Conservation (phyloP, 2,797 vertebrate genomes). For the Sebastes steindachneri region DNA sequence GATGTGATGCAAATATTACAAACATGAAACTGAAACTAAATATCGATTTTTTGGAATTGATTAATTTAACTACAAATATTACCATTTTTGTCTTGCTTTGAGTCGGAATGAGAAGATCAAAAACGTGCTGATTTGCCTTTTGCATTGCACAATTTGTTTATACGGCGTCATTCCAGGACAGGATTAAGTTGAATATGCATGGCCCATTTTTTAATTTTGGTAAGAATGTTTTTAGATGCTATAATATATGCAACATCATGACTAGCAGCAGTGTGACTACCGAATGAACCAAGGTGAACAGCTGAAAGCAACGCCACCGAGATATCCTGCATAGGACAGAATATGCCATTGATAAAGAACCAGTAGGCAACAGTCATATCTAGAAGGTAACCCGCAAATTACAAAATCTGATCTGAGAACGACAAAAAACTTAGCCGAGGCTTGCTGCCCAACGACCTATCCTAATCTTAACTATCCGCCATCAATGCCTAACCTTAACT, state of each 20-base stretch:
- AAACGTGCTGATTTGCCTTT: not conserved
- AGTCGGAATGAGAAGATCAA: not conserved
- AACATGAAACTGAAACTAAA: not conserved
- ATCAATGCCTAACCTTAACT: no score
- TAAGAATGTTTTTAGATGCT: not conserved
- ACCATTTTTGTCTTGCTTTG: not conserved
- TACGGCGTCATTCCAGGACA: not conserved
- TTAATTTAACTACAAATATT: not conserved
- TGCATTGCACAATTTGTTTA: not conserved
- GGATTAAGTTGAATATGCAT: not conserved
- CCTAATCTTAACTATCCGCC: no score
- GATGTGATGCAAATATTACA: slow-evolving; percentile 25
- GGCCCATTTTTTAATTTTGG: not conserved
- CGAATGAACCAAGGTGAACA: not conserved
- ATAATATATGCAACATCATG: not conserved
- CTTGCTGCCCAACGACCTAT: no score
- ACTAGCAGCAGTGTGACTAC: not conserved
- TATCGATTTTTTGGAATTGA: not conserved
- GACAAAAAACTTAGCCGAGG: no score
- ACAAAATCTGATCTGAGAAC: no score
- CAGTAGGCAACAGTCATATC: no score
- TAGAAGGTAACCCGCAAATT: no score
- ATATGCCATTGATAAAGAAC: not conserved
- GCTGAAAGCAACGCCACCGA: not conserved
- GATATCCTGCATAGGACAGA: not conserved